These are phyloP conservation scores for Anser brachyrhynchus DNA, from an alignment of 2,113 vertebrate genomes.

Conservation along the genomic window DNA sequence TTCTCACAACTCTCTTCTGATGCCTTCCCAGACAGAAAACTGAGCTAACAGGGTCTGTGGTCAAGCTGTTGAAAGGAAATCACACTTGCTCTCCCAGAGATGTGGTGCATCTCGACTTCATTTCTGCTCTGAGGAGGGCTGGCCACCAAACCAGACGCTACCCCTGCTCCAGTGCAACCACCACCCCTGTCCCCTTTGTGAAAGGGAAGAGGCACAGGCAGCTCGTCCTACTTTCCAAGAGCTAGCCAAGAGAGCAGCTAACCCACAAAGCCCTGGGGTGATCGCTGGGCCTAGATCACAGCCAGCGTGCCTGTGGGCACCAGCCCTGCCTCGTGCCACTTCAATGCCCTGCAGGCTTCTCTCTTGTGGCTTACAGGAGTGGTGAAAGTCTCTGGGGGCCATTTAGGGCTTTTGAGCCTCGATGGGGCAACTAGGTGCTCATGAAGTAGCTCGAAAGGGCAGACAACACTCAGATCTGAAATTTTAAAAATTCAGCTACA, in stretches of 20 bases:
- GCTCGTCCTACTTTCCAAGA: background rate
- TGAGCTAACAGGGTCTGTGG: background rate
- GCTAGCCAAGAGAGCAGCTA: fast-evolving
- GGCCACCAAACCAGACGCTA: fast-evolving
- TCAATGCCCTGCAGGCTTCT: background rate
- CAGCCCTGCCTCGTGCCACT: background rate
- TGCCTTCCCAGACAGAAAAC: background rate
- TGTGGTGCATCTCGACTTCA: background rate
- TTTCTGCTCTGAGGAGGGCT: background rate
- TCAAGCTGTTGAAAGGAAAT: background rate
- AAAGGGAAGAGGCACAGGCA: background rate
- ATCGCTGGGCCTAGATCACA: background rate
- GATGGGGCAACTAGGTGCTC: background rate
- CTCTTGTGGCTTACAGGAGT: background rate
- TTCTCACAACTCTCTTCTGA: background rate
- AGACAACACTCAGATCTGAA: background rate
- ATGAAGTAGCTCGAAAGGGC: background rate
- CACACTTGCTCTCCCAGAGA: background rate
- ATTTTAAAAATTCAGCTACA: background rate
- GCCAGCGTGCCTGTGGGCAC: background rate
- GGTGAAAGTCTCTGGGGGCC: background rate
- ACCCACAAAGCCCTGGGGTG: background rate
- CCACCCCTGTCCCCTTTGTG: background rate
- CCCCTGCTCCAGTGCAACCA: background rate
- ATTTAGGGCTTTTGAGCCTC: background rate